Conservation (phyloP, 2,797 vertebrate genomes). For the Oreochromis mossambicus region DNA sequence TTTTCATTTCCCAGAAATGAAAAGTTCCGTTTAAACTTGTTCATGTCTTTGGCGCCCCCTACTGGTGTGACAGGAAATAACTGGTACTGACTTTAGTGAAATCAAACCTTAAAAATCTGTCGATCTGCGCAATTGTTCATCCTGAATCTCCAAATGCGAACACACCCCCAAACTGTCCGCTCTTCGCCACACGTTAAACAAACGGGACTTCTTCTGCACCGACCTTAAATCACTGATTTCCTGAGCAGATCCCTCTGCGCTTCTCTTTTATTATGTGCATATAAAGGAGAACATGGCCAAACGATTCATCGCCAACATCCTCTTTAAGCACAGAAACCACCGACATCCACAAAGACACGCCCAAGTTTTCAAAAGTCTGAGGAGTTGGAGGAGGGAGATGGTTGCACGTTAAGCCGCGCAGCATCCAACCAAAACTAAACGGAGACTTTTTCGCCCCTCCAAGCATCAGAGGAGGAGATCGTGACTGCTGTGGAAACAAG, state of each 20-base stretch:
- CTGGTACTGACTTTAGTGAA: not conserved
- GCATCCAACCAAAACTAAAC: not conserved
- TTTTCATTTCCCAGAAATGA: not conserved
- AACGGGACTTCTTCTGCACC: not conserved
- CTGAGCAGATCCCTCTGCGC: not conserved
- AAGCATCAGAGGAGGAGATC: not conserved
- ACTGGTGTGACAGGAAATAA: not conserved
- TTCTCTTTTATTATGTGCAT: not conserved
- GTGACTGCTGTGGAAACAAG: not conserved
- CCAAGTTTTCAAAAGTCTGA: constrained; percentile 40
- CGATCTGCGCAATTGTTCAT: not conserved
- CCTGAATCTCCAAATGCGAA: not conserved
- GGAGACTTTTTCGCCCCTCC: not conserved
- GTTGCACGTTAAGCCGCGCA: not conserved
- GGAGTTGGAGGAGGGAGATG: not conserved
- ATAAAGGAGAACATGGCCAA: not conserved
- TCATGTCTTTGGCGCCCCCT: not conserved
- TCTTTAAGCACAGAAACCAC: not conserved
- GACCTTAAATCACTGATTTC: not conserved
- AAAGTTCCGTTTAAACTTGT: not conserved
- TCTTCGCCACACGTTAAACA: not conserved
- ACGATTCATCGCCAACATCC: not conserved
- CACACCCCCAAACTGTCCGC: not conserved
- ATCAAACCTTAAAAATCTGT: not conserved
- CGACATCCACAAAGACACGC: constrained; percentile 8